Conservation (phyloP, 2,888 invertebrate species). For the Yponomeuta evonymella region DNA sequence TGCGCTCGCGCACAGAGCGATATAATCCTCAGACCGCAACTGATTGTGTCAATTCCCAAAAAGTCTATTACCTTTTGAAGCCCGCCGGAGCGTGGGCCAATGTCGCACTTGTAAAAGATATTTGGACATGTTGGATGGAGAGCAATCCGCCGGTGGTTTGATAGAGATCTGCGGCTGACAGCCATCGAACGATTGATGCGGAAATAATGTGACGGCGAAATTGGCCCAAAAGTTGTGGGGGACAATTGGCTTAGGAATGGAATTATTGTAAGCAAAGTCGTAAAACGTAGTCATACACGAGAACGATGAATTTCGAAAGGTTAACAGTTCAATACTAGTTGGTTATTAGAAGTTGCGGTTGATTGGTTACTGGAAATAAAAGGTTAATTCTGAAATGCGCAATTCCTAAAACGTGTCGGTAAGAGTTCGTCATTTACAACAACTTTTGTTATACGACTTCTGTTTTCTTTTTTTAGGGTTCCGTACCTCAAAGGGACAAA, state of each 20-base stretch:
- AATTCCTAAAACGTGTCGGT: no score
- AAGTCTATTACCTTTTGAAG: background rate
- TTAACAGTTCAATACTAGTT: no score
- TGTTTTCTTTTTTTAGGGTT: no score
- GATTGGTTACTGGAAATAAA: no score
- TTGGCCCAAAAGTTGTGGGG: background rate
- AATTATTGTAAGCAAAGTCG: no score
- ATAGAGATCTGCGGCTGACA: background rate
- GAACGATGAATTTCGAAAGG: no score
- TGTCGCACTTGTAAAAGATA: background rate
- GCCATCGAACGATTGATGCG: background rate
- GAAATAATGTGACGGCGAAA: background rate
- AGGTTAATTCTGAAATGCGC: no score
- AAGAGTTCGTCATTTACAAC: no score
- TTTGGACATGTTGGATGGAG: conserved; percentile 1
- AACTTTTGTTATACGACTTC: no score
- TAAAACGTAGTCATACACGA: no score
- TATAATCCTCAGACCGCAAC: conserved; percentile 1
- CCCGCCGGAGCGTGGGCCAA: background rate
- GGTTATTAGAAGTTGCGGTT: no score
- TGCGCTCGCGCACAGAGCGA: conserved; percentile 1
- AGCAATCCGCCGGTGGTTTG: background rate
- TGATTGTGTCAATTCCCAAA: background rate
- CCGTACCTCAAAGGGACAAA: no score
- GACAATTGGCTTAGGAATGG: background rate